Base-by-base conservation (phyloP, 2,888 invertebrate genomes). In the Gortyna flavago region DNA sequence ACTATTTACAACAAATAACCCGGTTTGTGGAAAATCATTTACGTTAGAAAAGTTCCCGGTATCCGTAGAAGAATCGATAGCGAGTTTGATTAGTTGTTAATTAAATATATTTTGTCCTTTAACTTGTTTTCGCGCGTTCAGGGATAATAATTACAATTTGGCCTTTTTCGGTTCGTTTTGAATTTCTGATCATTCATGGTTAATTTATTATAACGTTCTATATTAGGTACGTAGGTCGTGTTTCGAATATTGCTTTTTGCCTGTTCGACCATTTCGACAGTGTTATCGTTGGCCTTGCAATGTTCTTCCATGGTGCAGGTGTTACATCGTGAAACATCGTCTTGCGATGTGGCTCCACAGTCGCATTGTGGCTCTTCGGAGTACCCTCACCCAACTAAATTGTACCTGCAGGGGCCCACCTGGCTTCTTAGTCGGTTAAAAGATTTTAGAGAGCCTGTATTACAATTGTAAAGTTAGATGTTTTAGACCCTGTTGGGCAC, bases 21-120 rank as follows among this genome's bases (percentile, higher is more conserved):
- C 38, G 8, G 59, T 87, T 85, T 65, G 59, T 87, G 77, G 88
- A 80, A 87, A 85, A 80, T 68, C 35, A 67, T 83, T 84, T 83
- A 57, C 84, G 88, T 86, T 76, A 54, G 64, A 77, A 62, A 75
- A 66, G 44, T 87, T 88, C 85, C 69, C 61, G n/a, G 87, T 68
- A 80, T 29, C n/a, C 25, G 8, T 29, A n/a, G 72, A 71, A 62
- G 69, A 62, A 68, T 21, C 13, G 66, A 73, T 77, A 77, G 3
- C 13, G 61, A 6, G 32, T 67, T 74, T 59, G 35, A 72, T 74
- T 79, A 66, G 72, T 81, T 66, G 71, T 68, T 71, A 61, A 78
- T 76, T 68, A 64, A 69, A 67, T 67, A 32, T 21, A 67, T 71
- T 77, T 59, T 70, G n/a, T 79, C 68, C 68, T 75, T 9, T 65